Evolutionary conservation across 2,797 vertebrate genomes (phyloP).

Genomic region (Schizopygopsis malacanthus): DNA sequence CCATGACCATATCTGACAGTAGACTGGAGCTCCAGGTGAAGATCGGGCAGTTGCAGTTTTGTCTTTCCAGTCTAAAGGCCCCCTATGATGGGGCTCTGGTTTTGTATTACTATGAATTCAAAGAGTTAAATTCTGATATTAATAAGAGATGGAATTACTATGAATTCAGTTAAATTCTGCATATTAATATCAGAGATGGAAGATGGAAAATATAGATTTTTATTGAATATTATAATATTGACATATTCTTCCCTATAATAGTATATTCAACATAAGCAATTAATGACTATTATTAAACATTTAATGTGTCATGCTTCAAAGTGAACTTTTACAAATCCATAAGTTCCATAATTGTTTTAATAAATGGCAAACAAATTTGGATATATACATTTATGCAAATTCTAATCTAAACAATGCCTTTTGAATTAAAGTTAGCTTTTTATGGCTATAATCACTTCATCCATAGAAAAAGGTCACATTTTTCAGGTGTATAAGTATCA

Average conservation of each 20-base stretch:
- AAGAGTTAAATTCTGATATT: conserved; percentile 71
- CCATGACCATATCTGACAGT: conserved; percentile 37
- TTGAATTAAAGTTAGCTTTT: background rate
- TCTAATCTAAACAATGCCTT: background rate
- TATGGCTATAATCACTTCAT: background rate
- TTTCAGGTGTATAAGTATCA: background rate
- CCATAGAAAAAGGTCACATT: background rate
- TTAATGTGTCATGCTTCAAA: background rate
- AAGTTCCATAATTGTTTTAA: background rate
- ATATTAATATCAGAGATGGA: conserved; percentile 46
- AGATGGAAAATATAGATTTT: background rate
- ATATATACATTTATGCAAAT: background rate
- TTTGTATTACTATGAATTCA: conserved; percentile 69
- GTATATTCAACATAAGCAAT: background rate
- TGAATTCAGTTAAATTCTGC: conserved; percentile 71
- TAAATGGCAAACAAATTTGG: background rate
- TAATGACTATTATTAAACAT: background rate
- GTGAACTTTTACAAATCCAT: background rate
- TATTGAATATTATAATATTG: background rate
- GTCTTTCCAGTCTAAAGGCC: too few relatives aligned
- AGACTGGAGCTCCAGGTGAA: conserved; percentile 60
- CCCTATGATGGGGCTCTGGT: conserved; percentile 70
- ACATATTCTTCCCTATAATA: background rate
- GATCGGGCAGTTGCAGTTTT: too few relatives aligned
- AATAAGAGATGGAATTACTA: conserved; percentile 59